phyloP scores from a whole-genome alignment of 2,113 vertebrate genomes.

The Hypocryptadius cinnamomeus region DNA sequence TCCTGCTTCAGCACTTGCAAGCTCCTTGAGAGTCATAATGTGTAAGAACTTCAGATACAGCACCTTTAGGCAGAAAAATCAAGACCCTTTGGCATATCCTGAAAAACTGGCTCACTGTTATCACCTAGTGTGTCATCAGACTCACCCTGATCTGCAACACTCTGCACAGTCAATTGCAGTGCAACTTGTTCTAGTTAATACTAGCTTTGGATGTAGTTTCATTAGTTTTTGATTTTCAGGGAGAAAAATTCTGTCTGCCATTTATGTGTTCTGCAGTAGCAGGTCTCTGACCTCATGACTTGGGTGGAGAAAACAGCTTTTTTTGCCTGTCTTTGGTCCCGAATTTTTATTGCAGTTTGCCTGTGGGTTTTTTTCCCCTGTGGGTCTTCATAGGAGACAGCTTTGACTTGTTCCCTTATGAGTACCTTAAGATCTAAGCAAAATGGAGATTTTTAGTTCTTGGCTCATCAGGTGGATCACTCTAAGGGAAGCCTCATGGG shows the following conservation, averaged over 20 bases:
- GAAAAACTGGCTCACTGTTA: slow-evolving; percentile 15
- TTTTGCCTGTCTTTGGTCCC: not conserved
- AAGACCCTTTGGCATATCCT: slow-evolving; percentile 3
- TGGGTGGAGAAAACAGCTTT: not conserved
- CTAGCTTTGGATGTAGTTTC: not conserved
- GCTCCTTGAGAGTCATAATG: not conserved
- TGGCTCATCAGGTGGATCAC: not conserved
- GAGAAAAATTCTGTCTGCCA: not conserved
- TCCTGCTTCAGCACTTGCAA: not conserved
- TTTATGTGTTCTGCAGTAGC: not conserved
- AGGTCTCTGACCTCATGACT: not conserved
- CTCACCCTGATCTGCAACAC: not conserved
- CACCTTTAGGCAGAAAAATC: slow-evolving; percentile 24
- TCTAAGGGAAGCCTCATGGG: not conserved
- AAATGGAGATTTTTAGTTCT: slow-evolving; percentile 1
- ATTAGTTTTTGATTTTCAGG: not conserved
- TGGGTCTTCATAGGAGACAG: not conserved
- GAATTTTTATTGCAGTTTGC: not conserved
- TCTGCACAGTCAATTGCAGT: not conserved
- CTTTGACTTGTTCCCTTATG: not conserved
- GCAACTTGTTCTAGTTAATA: not conserved
- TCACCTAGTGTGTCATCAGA: not conserved
- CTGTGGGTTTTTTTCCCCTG: rapidly evolving
- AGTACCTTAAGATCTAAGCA: not conserved
- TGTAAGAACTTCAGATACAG: not conserved